Percentiles rank a stretch among this genome's conserved stretches.
Conservation (phyloP, 2,888 invertebrate species). For the Steinernema carpocapsae region DNA sequence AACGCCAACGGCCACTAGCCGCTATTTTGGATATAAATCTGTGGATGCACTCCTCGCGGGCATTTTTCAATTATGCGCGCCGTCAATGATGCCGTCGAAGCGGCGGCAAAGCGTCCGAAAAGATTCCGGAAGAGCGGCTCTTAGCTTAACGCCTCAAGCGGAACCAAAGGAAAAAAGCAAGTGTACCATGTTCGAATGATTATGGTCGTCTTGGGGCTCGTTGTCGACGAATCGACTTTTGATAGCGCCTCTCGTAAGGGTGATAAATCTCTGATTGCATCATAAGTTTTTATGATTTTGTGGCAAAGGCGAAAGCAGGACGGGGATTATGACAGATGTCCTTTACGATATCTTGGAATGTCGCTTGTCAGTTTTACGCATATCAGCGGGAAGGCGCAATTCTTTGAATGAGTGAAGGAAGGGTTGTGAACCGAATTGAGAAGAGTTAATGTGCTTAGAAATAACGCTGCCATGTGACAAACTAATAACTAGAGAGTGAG, state of each 20-base stretch:
- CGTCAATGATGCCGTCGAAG: conserved; percentile 30
- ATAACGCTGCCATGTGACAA: no score
- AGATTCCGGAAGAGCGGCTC: no score
- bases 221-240: conserved; percentile 33
- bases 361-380: background rate
- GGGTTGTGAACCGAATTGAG: no score
- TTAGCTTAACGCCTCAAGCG: no score
- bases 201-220: conserved; percentile 32
- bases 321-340: conserved; percentile 30
- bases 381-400: background rate
- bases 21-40: conserved; percentile 35
- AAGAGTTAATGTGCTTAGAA: no score
- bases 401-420: no score
- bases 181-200: conserved; percentile 31
- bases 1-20: conserved; percentile 34
- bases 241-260: conserved; percentile 27
- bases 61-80: conserved; percentile 35
- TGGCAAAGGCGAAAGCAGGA: background rate
- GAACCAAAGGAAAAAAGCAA: no score
- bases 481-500: background rate
- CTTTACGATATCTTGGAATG: conserved; percentile 14
- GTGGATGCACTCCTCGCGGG: conserved; percentile 35
- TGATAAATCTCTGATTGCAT: conserved; percentile 32
- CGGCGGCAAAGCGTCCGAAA: background rate
- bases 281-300: conserved; percentile 34